A percentile compares a stretch with the other conserved stretches of the same genome.
These are phyloP conservation scores for Ahaetulla prasina DNA, from an alignment of 2,113 vertebrate genomes.

Conservation along the genomic window DNA sequence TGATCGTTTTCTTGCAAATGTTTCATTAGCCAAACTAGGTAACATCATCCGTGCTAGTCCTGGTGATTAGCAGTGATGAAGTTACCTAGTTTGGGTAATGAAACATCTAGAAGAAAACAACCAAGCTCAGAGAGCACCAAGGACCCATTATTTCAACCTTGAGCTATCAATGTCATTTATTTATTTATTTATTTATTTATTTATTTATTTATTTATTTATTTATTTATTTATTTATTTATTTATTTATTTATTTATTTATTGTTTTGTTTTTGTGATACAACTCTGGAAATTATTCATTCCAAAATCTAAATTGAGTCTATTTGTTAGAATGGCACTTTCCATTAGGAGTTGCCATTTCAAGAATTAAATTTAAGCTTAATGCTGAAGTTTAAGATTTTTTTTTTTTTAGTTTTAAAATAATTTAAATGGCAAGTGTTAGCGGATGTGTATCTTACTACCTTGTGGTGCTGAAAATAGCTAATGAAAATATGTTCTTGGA, in stretches of 20 bases:
- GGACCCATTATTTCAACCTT: not conserved
- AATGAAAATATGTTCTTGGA: conserved; percentile 54
- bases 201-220: no score
- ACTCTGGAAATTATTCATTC: not conserved
- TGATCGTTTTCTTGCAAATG: not conserved
- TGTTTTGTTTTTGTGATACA: not conserved
- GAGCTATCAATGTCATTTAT: not conserved
- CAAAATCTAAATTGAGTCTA: not conserved
- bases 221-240: no score
- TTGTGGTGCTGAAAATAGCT: conserved; percentile 59
- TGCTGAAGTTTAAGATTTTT: conserved; percentile 16
- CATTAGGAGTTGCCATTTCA: not conserved
- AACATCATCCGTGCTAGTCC: not conserved
- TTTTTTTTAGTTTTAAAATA: not conserved
- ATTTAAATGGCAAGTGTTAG: conserved; percentile 48
- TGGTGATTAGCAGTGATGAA: not conserved
- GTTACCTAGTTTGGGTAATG: not conserved
- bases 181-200: no score
- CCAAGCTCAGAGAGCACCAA: not conserved
- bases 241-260: no score
- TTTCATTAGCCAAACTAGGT: not conserved
- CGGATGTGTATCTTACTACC: conserved; percentile 36
- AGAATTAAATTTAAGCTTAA: not conserved
- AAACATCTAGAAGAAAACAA: not conserved
- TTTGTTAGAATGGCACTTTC: not conserved